phyloP scores from a whole-genome alignment of 2,888 invertebrate species.

The Ormia ochracea region DNA sequence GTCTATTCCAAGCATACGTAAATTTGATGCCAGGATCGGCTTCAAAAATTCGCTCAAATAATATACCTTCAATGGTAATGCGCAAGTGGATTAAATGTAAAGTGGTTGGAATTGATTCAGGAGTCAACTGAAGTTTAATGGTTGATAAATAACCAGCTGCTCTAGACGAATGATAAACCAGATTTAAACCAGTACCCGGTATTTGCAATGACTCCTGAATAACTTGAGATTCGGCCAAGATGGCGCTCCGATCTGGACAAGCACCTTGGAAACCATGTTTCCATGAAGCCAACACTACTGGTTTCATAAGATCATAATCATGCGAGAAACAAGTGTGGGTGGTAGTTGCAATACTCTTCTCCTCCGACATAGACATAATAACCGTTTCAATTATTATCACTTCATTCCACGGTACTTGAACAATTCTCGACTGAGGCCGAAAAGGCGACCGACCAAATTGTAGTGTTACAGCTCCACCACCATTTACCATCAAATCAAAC shows the following conservation, averaged over 20 bases:
- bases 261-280: constrained; percentile 96
- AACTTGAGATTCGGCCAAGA: constrained; percentile 93
- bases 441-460: constrained; percentile 96
- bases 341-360: constrained; percentile 81
- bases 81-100: constrained; percentile 92
- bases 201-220: constrained; percentile 96
- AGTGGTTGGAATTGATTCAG: constrained; percentile 87
- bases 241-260: constrained; percentile 94
- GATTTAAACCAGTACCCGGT: constrained; percentile 94
- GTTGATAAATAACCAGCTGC: constrained; percentile 95
- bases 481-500: constrained; percentile 99
- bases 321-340: constrained; percentile 90
- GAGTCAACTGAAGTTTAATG: constrained; percentile 92
- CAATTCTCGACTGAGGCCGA: constrained; percentile 90
- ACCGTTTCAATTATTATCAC: constrained; percentile 95
- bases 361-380: constrained; percentile 88
- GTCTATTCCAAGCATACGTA: constrained; percentile 97
- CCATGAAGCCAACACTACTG: constrained; percentile 95
- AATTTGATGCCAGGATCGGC: constrained; percentile 97
- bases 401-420: constrained; percentile 98
- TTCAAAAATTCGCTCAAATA: constrained; percentile 94
- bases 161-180: constrained; percentile 97
- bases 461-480: constrained; percentile 97
- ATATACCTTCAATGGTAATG: constrained; percentile 95
- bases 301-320: constrained; percentile 95